Evolutionary conservation across 2,113 vertebrate genomes (phyloP), one percentile per base, ranked within the genome.

Genomic region (Varanus komodoensis): DNA sequence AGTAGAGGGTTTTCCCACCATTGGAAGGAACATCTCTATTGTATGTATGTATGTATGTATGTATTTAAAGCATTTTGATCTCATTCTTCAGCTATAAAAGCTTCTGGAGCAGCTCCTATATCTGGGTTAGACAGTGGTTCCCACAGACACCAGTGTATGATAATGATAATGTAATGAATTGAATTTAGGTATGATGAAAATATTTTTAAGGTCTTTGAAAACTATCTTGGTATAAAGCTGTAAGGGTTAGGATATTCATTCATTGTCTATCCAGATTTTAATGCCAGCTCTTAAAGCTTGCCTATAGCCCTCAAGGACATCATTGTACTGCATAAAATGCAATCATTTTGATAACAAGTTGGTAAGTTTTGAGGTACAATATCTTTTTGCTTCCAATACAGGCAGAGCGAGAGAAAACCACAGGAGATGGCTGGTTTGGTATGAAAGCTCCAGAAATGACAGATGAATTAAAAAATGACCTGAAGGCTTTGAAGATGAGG

Each of bases 381-480:
- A 89, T 38, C 19, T 83, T 90, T 2, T 15, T 95, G n/a, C 86
- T 92, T 91, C 29, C 93, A 74, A 90, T 96, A 90, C 93, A 99
- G 99, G 96, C 93, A 90, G 99, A 99, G 90, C 97, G 97, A 92
- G 97, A 96, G 17, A 99, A 99, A 93, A 98, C 98, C 27, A 97
- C 99, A 17, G 99, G 99, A 61, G 97, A 97, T 2, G 97, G 97
- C 57, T 99, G 99, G 99, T 99, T 98, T 97, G 98, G 98, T 87
- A 99, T 99, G 99, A 99, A 98, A 96, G 99, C 98, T 67, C 99
- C 99, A 5, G 99, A 99, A 96, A 78, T 99, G 91, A 98, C 98
- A 1, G 96, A 95, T 32, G 98, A 99, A 93, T 94, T 99, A 86
- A 99, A 98, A 94, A 98, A 98, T 73, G 99, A 99, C 92, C 98